A percentile compares a stretch with the other conserved stretches of the same genome.
Conservation (phyloP, 2,888 invertebrate species). For the Ischnus inquisitorius region DNA sequence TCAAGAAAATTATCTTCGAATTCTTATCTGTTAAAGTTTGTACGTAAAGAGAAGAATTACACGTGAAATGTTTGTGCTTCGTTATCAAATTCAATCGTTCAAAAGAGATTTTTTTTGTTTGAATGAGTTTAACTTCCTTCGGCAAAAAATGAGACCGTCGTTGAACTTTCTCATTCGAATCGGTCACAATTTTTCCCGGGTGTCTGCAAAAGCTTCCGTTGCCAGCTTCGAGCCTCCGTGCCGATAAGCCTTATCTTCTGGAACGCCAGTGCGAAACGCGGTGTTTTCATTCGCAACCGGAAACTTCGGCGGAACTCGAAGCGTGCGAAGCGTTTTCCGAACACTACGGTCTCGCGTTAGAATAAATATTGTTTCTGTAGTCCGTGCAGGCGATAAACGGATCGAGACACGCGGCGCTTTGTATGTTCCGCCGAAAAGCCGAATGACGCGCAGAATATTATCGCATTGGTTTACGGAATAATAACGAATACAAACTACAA, state of each 20-base stretch:
- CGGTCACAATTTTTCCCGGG: not conserved
- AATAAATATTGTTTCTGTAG: constrained; percentile 12
- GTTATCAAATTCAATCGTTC: too few relatives aligned
- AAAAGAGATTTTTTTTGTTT: not conserved
- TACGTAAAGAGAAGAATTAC: too few relatives aligned
- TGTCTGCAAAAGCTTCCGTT: not conserved
- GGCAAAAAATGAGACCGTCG: not conserved
- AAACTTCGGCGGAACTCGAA: not conserved
- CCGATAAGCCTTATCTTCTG: constrained; percentile 61
- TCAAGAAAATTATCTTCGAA: too few relatives aligned
- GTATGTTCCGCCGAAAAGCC: not conserved
- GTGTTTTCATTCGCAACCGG: not conserved
- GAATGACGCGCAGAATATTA: constrained; percentile 15
- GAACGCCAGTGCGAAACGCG: not conserved
- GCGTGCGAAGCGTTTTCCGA: not conserved
- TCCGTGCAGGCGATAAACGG: not conserved
- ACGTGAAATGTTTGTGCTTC: too few relatives aligned
- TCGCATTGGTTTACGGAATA: constrained; percentile 10
- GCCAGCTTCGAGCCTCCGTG: constrained; percentile 10
- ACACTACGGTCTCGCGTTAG: not conserved
- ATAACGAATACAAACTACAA: not conserved
- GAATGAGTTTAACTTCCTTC: not conserved
- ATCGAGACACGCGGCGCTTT: not conserved
- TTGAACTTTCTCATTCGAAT: not conserved
- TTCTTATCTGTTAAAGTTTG: too few relatives aligned